Conservation (phyloP, 2,113 vertebrate species). For the Corythornis madagascariensis region DNA sequence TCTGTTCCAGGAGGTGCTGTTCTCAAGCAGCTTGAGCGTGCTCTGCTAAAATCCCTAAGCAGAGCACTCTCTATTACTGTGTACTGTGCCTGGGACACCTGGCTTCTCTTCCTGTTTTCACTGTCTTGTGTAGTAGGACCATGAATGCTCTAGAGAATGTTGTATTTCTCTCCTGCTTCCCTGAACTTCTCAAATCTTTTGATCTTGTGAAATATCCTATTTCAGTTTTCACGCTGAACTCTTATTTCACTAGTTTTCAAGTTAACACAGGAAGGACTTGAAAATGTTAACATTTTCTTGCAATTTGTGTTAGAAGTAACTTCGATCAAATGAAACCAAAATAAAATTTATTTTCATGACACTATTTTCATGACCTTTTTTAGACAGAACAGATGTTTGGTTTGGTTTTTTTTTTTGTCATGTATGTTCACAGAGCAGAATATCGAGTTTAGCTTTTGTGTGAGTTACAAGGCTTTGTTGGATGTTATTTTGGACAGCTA, state of each 20-base stretch:
- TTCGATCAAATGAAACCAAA: background rate
- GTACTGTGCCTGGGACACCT: background rate
- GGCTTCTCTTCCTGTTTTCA: background rate
- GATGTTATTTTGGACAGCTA: background rate
- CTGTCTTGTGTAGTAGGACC: background rate
- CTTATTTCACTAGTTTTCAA: background rate
- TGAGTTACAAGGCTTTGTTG: background rate
- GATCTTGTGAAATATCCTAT: background rate
- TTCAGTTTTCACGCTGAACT: background rate
- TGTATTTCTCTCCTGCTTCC: background rate
- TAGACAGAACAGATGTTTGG: background rate
- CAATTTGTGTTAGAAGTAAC: background rate
- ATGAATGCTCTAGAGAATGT: background rate
- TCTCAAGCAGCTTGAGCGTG: background rate
- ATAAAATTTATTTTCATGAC: background rate
- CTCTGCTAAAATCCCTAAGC: background rate
- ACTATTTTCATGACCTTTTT: background rate
- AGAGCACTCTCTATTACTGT: background rate
- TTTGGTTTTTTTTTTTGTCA: background rate
- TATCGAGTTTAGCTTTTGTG: background rate
- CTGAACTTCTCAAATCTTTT: background rate
- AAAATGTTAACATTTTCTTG: background rate
- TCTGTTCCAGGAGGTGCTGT: background rate
- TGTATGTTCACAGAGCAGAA: rapidly evolving
- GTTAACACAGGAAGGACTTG: background rate